phyloP scores from a whole-genome alignment of 2,888 invertebrate species.

The Gryllus longicercus region DNA sequence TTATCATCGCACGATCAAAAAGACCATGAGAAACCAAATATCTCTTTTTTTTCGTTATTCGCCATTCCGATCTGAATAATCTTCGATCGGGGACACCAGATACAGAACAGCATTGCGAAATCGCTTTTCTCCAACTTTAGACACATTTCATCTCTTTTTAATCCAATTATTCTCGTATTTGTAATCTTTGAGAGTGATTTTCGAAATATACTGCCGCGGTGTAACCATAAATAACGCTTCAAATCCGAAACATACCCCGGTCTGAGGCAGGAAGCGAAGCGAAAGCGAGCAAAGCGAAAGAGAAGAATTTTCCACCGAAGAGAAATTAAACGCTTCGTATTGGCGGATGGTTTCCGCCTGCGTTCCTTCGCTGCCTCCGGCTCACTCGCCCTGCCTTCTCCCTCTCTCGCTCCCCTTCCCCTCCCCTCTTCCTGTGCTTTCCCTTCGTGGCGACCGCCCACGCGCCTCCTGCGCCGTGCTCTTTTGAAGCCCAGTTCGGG shows the following conservation, averaged over 20 bases:
- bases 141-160: constrained; percentile 17
- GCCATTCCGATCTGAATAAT: not conserved
- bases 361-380: not conserved
- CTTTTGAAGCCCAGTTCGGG: no score
- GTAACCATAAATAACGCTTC: not conserved
- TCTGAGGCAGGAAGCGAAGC: not conserved
- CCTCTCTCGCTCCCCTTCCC: no score
- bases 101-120: not conserved
- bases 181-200: not conserved
- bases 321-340: not conserved
- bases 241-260: not conserved
- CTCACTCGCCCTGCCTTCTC: no score
- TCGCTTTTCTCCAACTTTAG: not conserved
- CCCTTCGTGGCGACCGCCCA: no score
- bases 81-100: not conserved
- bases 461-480: no score
- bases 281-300: not conserved
- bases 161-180: constrained; percentile 17
- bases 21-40: not conserved
- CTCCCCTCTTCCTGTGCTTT: no score
- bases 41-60: not conserved
- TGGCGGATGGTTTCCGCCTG: constrained; percentile 1
- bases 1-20: no score
- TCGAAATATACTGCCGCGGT: constrained; percentile 5
- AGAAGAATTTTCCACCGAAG: not conserved